Evolutionary conservation across 2,888 invertebrate species (phyloP), one percentile per base, ranked within the genome.

Genomic region (Leptinotarsa peninsularis): DNA sequence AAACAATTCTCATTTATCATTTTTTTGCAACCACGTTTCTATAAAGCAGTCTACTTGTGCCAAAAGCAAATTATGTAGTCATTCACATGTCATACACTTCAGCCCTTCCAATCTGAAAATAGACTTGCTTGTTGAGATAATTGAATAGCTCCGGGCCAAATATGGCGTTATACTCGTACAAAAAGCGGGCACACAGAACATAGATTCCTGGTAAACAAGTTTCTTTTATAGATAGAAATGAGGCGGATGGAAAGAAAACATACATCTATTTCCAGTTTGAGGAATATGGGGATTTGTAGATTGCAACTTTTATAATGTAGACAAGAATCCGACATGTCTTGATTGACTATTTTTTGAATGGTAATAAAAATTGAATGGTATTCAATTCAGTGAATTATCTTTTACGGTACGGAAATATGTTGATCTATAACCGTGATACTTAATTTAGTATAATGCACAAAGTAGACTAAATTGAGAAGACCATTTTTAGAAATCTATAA

Each of bases 21-120:
- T 13, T 54, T 13, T n/a, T n/a, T 18, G 1, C 1, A 4, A 7
- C 18, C 18, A 18, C 18, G 13, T 54, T 54, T 54, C 18, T 54
- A 21, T 15, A 18, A 58, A 58, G 23, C 27, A 58, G 4, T 14
- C 23, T 23, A 27, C 58, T 58, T 23, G 14, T 23, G 23, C 23
- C 14, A 27, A 23, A 23, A 23, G 58, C 23, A 23, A 58, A 58
- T 23, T 15, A 23, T 23, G 58, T 15, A 27, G 23, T 14, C 58
- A 14, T 58, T 58, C 58, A 15, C 23, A 58, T 58, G 23, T 58
- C 21, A 58, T 58, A 4, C 58, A 23, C 15, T 23, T 49, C 67
- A 76, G 58, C 73, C 73, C 58, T 72, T 76, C 73, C 73, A 73
- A 17, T 43, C 73, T 56, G 76, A 73, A 73, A 76, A 76, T 73